Evolutionary conservation across 1,140 invertebrate genomes (phyloP).

Genomic region (Drosophila kepulauana): DNA sequence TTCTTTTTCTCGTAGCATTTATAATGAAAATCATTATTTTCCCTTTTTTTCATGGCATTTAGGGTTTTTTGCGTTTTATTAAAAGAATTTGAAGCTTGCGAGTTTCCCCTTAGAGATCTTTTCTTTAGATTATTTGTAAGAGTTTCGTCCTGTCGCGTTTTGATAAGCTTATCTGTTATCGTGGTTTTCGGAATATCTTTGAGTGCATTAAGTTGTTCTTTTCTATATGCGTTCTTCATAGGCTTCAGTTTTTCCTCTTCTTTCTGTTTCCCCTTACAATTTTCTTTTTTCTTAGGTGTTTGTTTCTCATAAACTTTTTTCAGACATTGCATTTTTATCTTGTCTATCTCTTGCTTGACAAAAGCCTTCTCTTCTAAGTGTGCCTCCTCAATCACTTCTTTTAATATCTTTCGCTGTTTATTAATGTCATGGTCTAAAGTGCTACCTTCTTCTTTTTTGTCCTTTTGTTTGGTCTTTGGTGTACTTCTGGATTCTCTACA

Average conservation of each 20-base stretch:
- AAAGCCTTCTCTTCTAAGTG: background rate
- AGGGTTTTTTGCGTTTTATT: background rate
- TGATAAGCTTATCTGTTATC: no score
- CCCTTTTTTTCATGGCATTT: background rate
- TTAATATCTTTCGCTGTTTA: background rate
- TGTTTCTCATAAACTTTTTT: background rate
- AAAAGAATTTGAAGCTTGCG: background rate
- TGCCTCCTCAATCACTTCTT: background rate
- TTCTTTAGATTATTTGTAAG: no score
- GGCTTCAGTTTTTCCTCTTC: background rate
- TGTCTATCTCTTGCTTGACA: background rate
- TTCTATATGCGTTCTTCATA: background rate
- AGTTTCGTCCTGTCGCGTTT: background rate
- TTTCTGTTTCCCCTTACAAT: background rate
- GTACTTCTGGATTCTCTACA: slow-evolving; percentile 3
- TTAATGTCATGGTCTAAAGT: no score
- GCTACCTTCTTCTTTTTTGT: background rate
- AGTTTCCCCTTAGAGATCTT: background rate
- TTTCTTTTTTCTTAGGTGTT: background rate
- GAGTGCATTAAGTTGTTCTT: no score
- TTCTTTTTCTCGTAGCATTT: background rate
- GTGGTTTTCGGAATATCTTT: no score
- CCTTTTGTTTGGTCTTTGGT: background rate
- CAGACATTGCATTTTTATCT: background rate
- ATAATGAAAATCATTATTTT: background rate